These are phyloP conservation scores for Gibbula magus DNA, from an alignment of 2,888 invertebrate genomes.

Conservation along the genomic window DNA sequence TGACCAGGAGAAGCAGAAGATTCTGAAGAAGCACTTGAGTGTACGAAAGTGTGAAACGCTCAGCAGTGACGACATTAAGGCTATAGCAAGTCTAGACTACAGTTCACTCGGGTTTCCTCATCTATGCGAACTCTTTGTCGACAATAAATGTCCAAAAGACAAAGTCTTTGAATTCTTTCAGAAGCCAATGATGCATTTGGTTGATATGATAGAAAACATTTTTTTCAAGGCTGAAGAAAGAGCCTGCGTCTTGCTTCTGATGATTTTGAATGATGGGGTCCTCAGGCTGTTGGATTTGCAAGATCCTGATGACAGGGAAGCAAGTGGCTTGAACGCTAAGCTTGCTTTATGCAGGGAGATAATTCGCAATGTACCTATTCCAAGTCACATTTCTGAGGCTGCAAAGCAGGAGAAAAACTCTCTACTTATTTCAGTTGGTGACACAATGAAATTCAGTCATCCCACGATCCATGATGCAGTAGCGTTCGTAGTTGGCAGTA, in stretches of 20 bases:
- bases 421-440: not conserved
- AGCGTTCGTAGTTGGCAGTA: not conserved
- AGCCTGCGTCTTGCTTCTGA: not conserved
- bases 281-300: not conserved
- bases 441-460: slow-evolving; percentile 5
- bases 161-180: not conserved
- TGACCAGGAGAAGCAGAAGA: not conserved
- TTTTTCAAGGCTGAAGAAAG: not conserved
- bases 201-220: not conserved
- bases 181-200: not conserved
- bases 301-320: not conserved
- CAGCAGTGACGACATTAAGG: not conserved
- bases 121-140: not conserved
- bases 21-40: not conserved
- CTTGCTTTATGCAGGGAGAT: not conserved
- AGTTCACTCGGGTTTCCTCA: not conserved
- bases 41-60: not conserved
- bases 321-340: not conserved
- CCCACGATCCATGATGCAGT: slow-evolving; percentile 3
- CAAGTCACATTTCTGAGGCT: not conserved
- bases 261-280: not conserved
- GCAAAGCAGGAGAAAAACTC: not conserved
- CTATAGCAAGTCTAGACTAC: not conserved
- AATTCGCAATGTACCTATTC: not conserved
- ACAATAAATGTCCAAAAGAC: not conserved